Conservation (phyloP, 1,140 invertebrate species). For the Lordiphosa stackelbergi region DNA sequence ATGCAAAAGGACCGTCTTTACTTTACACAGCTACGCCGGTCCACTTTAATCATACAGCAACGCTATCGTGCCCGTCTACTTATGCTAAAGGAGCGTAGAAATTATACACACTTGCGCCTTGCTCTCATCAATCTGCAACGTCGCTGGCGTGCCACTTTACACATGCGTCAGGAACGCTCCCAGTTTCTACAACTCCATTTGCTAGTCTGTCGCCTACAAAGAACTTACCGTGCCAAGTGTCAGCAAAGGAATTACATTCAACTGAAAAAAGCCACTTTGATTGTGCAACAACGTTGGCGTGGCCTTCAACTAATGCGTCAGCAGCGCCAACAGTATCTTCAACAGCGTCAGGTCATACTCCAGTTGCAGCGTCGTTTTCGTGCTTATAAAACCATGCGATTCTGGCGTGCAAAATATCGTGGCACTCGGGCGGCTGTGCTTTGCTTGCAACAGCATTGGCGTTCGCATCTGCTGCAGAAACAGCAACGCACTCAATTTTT, state of each 20-base stretch:
- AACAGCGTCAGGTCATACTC: constrained; percentile 49
- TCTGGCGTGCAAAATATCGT: constrained; percentile 60
- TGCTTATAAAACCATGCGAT: constrained; percentile 63
- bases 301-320: constrained; percentile 38
- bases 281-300: constrained; percentile 51
- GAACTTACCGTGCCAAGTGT: constrained; percentile 31
- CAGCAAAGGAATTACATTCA: constrained; percentile 28
- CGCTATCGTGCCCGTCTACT: constrained; percentile 36
- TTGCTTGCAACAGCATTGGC: constrained; percentile 77
- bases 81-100: constrained; percentile 32
- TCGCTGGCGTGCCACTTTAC: constrained; percentile 38
- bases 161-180: constrained; percentile 16
- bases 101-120: constrained; percentile 44
- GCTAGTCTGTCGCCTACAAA: constrained; percentile 17
- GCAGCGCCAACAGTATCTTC: constrained; percentile 32
- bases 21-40: constrained; percentile 12
- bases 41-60: constrained; percentile 61
- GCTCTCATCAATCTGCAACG: constrained; percentile 34
- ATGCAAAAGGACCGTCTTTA: constrained; percentile 15
- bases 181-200: constrained; percentile 14
- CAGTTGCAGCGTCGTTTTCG: constrained; percentile 78
- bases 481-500: constrained; percentile 26
- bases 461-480: constrained; percentile 53
- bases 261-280: constrained; percentile 34
- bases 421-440: constrained; percentile 54